Evolutionary conservation across 2,797 vertebrate species (phyloP).

Genomic region (Danio albolineatus): DNA sequence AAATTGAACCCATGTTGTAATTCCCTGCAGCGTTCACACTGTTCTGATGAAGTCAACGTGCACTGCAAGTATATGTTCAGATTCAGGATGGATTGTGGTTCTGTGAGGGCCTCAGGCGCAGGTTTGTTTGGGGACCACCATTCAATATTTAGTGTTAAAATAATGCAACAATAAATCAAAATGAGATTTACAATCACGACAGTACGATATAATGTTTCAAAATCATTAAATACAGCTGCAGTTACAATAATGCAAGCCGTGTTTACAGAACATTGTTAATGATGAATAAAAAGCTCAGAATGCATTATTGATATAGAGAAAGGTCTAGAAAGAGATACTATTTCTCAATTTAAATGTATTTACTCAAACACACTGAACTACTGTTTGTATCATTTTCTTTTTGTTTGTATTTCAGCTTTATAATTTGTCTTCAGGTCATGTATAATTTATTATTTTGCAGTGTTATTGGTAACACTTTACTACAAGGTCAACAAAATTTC

Average conservation of each 20-base stretch:
- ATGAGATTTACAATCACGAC: background rate
- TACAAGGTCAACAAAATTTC: too few species aligned
- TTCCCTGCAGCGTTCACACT: slow-evolving; percentile 16
- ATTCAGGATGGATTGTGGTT: slow-evolving; percentile 2
- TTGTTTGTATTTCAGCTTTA: background rate
- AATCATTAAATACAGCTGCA: background rate
- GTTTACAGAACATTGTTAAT: background rate
- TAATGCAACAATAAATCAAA: background rate
- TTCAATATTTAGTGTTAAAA: background rate
- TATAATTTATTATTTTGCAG: background rate
- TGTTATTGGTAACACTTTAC: too few species aligned
- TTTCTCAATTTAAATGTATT: background rate
- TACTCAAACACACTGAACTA: background rate
- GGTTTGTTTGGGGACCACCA: background rate
- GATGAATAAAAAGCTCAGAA: background rate
- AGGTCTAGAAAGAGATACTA: background rate
- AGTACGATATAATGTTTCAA: background rate
- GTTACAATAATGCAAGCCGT: background rate
- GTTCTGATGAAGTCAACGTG: slow-evolving; percentile 2
- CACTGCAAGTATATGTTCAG: background rate
- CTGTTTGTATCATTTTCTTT: background rate
- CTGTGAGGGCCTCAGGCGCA: background rate
- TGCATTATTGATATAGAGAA: background rate
- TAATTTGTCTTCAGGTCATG: background rate
- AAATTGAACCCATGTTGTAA: background rate